A percentile compares a stretch with the other conserved stretches of the same genome.
Conservation (phyloP, 2,888 invertebrate genomes). For the Eumacrocentrus americanus region DNA sequence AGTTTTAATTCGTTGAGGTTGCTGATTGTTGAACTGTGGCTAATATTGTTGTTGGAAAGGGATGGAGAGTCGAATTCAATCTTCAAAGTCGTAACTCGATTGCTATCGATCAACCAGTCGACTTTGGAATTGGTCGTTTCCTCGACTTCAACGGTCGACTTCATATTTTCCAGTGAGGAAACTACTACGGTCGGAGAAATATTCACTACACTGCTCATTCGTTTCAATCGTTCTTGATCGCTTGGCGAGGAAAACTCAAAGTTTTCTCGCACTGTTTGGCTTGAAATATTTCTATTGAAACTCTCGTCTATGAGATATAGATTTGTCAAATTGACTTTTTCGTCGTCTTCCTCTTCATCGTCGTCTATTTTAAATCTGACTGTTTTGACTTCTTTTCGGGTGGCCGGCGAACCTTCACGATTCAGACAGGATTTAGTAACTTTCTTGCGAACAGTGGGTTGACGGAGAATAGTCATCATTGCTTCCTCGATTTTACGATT, state of each 20-base stretch:
- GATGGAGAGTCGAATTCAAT: constrained; percentile 7
- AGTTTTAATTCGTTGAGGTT: neutral
- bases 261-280: neutral
- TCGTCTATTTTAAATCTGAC: constrained; percentile 49
- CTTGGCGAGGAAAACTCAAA: neutral
- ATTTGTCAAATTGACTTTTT: constrained; percentile 16
- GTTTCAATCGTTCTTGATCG: neutral
- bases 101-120: neutral
- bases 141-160: constrained; percentile 15
- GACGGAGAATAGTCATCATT: constrained; percentile 44
- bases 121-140: constrained; percentile 8
- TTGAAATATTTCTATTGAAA: neutral
- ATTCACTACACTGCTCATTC: neutral
- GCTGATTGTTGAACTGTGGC: neutral
- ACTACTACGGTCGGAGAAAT: neutral
- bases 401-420: constrained; percentile 27
- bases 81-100: constrained; percentile 11
- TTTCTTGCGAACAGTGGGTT: constrained; percentile 44
- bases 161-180: neutral
- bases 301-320: neutral
- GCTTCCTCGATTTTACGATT: constrained; percentile 44
- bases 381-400: constrained; percentile 43
- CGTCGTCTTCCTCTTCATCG: constrained; percentile 33
- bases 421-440: constrained; percentile 34
- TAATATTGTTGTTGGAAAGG: neutral